Evolutionary conservation across 2,797 vertebrate genomes (phyloP).

Genomic region (Dendrocincla fuliginosa): DNA sequence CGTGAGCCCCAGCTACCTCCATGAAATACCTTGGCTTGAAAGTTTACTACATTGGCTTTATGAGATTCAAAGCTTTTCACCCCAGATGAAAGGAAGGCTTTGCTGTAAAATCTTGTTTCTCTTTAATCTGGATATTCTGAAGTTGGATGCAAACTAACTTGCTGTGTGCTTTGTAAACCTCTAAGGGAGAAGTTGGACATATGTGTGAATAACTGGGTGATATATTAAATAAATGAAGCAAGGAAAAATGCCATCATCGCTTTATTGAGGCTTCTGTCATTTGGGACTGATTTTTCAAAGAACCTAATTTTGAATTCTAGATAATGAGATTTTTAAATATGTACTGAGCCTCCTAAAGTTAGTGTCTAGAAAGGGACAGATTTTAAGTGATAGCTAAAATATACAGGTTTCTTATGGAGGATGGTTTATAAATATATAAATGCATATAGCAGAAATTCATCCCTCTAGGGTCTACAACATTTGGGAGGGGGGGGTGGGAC

Average conservation of each 20-base stretch:
- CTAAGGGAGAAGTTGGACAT: neutral
- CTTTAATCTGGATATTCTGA: neutral
- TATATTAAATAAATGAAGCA: neutral
- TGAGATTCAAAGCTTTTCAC: constrained; percentile 51
- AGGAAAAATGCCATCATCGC: neutral
- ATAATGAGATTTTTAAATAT: neutral
- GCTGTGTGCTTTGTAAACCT: neutral
- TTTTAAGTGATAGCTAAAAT: neutral
- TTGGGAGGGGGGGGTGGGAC: neutral
- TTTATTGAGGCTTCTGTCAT: neutral
- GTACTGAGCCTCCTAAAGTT: neutral
- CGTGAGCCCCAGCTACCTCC: neutral
- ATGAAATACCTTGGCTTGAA: constrained; percentile 20
- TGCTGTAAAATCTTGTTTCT: constrained; percentile 20
- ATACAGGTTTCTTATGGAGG: neutral
- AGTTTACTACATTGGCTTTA: constrained; percentile 49
- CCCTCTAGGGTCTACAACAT: neutral
- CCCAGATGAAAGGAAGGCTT: constrained; percentile 33
- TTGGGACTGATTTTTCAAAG: neutral
- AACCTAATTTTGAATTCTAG: neutral
- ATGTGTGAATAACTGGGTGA: neutral
- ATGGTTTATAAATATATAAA: neutral
- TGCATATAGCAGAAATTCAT: neutral
- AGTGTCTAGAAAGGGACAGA: neutral
- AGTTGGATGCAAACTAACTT: neutral